Conservation (phyloP, 2,797 vertebrate species). For the Falco novaeseelandiae region DNA sequence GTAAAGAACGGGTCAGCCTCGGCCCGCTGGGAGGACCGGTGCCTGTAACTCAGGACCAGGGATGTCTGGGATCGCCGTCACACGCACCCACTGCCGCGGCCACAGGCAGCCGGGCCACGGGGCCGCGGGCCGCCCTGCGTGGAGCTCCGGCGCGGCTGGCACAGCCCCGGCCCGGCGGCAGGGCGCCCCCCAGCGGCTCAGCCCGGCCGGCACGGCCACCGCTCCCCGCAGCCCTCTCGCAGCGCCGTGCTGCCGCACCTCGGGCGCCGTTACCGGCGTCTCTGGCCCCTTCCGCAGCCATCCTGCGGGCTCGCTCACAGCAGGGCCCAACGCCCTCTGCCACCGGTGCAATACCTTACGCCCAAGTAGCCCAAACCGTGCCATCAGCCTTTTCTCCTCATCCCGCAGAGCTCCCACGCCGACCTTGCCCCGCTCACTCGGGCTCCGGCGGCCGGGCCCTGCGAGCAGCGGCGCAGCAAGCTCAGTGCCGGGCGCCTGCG, state of each 20-base stretch:
- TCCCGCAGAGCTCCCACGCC: not conserved
- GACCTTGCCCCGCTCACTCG: not conserved
- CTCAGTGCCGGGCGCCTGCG: not conserved
- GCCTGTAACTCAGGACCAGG: not conserved
- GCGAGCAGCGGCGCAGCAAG: not conserved
- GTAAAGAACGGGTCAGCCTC: not conserved
- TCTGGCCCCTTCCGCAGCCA: not conserved
- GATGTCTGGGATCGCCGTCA: not conserved
- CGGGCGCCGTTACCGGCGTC: accelerated
- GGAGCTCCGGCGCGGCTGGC: accelerated
- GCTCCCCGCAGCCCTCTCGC: no score
- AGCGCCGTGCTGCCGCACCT: not conserved
- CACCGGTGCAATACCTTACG: not conserved
- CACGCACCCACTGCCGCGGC: accelerated
- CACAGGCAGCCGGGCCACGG: accelerated
- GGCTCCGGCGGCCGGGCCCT: accelerated
- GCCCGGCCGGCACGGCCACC: no score
- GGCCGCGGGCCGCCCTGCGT: not conserved
- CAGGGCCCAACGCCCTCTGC: accelerated
- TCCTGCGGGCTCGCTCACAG: accelerated
- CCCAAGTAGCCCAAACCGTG: not conserved
- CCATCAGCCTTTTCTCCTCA: not conserved
- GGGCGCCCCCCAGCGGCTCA: no score
- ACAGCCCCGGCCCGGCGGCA: no score
- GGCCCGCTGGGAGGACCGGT: not conserved